phyloP scores from a whole-genome alignment of 2,113 vertebrate species.

The Apus apus region DNA sequence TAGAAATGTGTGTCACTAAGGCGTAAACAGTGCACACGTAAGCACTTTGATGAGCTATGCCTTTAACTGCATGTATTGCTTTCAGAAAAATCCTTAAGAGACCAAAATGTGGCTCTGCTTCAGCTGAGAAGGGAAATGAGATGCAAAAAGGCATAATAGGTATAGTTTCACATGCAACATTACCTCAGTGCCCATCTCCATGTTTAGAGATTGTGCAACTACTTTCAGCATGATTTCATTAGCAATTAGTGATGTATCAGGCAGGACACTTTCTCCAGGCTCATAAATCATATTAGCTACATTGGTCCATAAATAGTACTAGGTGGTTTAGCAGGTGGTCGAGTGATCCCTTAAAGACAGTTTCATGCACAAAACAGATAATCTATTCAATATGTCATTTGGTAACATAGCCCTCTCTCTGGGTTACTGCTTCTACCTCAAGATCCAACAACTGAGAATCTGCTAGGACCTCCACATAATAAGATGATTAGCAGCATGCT shows the following conservation, averaged over 20 bases:
- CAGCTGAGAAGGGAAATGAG: background rate
- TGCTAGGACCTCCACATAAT: background rate
- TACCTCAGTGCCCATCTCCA: background rate
- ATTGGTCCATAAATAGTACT: background rate
- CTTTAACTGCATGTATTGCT: background rate
- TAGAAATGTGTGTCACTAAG: background rate
- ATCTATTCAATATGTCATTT: background rate
- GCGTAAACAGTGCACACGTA: background rate
- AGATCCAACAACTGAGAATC: background rate
- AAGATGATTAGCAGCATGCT: background rate
- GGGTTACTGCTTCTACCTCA: background rate
- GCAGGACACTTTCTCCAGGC: background rate
- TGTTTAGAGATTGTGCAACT: background rate
- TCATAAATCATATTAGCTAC: background rate
- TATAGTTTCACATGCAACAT: background rate
- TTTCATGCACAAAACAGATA: background rate
- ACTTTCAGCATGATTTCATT: background rate
- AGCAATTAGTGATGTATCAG: background rate
- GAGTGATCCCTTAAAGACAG: background rate
- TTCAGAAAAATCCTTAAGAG: background rate
- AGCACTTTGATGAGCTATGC: background rate
- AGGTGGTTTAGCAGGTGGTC: background rate
- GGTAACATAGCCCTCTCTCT: fast-evolving
- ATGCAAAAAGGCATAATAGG: background rate
- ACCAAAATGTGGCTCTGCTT: background rate